Base-by-base conservation (phyloP, 2,113 vertebrate species). In the Nipponia nippon region DNA sequence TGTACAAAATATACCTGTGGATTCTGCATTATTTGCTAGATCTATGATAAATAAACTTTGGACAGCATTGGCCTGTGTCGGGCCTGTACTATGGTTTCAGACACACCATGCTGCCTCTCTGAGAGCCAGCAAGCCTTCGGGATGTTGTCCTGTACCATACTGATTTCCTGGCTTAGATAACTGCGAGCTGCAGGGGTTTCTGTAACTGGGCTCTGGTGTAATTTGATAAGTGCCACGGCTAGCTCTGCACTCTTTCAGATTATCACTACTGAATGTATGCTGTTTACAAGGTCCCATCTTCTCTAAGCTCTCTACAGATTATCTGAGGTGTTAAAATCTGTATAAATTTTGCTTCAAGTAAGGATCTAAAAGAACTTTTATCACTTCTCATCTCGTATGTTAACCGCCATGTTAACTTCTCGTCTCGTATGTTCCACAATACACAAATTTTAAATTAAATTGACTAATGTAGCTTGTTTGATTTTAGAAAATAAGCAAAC, bases 201-300 rank as follows among this genome's bases (percentile, higher is more conserved):
- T 59, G 27, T 10, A 59, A n/a, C 16, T 0, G 4, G 22, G 16
- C 30, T 65, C 12, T 0, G 1, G 11, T 30, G 38, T 38, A 12
- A 47, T 83, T 77, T 61, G 50, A 0, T 32, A 66, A 78, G 52
- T 49, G 44, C 42, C 17, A 38, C 0, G 1, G 34, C 9, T 40
- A 69, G 38, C 38, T 65, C 22, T 90, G 30, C 29, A 20, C 20
- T 40, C 29, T 58, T 83, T 29, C 23, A 61, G 27, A 11, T 61
- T 76, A 40, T 34, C 13, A 76, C 34, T 46, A 19, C 50, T 14
- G 20, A 62, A 36, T 14, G 12, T 22, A 55, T 0, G 3, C 15
- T 56, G 12, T 67, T 91, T 81, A 62, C 30, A 72, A 82, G 47
- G 32, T 50, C 50, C 32, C 67, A 38, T 13, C 38, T 75, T 65